phyloP scores from a whole-genome alignment of 2,797 vertebrate species.

The Smutsia temminckii region DNA sequence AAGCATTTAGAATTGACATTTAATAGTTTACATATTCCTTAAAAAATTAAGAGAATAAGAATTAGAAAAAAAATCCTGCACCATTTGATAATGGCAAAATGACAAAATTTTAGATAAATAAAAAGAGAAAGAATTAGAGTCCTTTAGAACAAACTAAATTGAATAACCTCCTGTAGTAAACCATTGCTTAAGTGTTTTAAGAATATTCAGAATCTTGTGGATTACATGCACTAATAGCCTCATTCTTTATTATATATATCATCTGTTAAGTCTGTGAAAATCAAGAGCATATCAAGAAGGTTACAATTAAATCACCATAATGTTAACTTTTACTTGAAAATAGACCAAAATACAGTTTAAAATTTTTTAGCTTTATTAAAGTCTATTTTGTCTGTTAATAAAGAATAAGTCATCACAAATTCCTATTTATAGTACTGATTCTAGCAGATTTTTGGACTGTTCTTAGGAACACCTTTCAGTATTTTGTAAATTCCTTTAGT shows the following conservation, averaged over 20 bases:
- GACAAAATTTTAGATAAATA: no score
- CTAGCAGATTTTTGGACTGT: background rate
- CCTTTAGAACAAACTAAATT: slow-evolving; percentile 17
- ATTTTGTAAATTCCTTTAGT: background rate
- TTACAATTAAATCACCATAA: background rate
- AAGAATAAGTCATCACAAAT: slow-evolving; percentile 3
- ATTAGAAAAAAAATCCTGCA: background rate
- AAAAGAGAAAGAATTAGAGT: no score
- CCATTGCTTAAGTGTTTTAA: slow-evolving; percentile 46
- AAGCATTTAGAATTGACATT: slow-evolving; percentile 38
- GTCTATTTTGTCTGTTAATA: background rate
- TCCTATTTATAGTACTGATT: background rate
- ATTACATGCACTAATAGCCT: background rate
- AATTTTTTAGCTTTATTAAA: slow-evolving; percentile 56
- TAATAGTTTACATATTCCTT: slow-evolving; percentile 4
- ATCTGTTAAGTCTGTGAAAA: slow-evolving; percentile 55
- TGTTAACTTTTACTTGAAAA: slow-evolving; percentile 62
- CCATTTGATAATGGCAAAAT: no score
- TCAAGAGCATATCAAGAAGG: background rate
- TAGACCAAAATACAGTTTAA: slow-evolving; percentile 26
- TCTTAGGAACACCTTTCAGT: background rate
- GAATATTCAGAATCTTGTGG: background rate
- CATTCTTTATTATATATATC: background rate
- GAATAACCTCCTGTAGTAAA: background rate
- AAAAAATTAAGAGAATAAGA: slow-evolving; percentile 21